phyloP scores from a whole-genome alignment of 2,113 vertebrate species.

The Tragelaphus strepsiceros region DNA sequence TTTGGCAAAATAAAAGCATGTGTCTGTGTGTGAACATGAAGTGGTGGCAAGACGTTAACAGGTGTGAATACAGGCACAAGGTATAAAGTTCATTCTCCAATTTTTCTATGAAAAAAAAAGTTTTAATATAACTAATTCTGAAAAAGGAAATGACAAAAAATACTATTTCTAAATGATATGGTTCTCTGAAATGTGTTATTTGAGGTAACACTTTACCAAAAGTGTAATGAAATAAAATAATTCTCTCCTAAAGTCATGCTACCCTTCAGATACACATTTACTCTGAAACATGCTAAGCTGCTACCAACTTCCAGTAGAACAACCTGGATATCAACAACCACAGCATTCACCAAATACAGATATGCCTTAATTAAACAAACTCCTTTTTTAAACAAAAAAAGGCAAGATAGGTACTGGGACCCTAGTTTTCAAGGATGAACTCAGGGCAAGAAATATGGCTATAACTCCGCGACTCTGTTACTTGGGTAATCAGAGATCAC shows the following conservation, averaged over 20 bases:
- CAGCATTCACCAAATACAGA: not conserved
- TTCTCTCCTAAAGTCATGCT: not conserved
- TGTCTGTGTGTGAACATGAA: not conserved
- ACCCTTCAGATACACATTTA: not conserved
- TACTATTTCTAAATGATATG: not conserved
- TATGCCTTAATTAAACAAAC: not conserved
- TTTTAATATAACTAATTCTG: not conserved
- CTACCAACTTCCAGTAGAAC: not conserved
- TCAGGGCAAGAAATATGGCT: not conserved
- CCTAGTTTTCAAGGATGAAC: not conserved
- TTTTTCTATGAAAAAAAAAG: not conserved
- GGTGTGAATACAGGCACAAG: not conserved
- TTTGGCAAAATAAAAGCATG: not conserved
- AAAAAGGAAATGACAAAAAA: conserved; percentile 6
- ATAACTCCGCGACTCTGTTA: not conserved
- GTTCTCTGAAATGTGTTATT: not conserved
- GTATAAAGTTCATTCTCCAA: not conserved
- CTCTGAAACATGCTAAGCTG: not conserved
- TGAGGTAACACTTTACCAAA: not conserved
- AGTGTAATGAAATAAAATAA: not conserved
- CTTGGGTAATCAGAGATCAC: not conserved
- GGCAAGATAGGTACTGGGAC: not conserved
- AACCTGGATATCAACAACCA: not conserved
- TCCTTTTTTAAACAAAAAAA: not conserved
- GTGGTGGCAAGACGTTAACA: not conserved